Conservation (phyloP, 2,888 invertebrate species). For the Eupithecia subfuscata region DNA sequence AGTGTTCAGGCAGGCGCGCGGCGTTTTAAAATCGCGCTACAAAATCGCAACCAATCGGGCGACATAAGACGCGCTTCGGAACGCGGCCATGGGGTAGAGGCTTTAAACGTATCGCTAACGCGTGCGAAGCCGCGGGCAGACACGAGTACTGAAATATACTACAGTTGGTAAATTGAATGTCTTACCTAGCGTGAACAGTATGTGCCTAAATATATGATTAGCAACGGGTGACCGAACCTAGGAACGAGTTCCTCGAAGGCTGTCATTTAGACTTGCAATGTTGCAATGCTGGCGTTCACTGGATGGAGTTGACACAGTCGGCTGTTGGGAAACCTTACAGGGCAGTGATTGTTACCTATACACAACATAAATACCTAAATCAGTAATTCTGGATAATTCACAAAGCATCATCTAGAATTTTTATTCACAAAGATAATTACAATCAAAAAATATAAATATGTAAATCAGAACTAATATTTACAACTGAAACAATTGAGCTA, state of each 20-base stretch:
- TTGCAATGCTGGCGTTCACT: slow-evolving; percentile 12
- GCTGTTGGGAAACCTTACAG: slow-evolving; percentile 18
- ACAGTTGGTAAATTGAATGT: not conserved
- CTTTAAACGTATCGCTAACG: too few relatives aligned
- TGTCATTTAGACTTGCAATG: slow-evolving; percentile 26
- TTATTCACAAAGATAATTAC: too few relatives aligned
- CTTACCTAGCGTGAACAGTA: slow-evolving; percentile 5
- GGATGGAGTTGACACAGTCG: slow-evolving; percentile 18
- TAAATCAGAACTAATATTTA: too few relatives aligned
- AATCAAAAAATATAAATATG: too few relatives aligned
- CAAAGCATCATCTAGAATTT: not conserved
- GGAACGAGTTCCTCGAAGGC: slow-evolving; percentile 25
- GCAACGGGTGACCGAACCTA: slow-evolving; percentile 5
- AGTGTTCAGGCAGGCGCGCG: too few relatives aligned
- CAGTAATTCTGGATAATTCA: not conserved
- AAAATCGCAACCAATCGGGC: too few relatives aligned
- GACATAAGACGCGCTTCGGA: too few relatives aligned
- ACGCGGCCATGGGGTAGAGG: too few relatives aligned
- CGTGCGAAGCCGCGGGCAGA: not conserved
- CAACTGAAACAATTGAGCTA: too few relatives aligned
- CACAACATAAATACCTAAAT: not conserved
- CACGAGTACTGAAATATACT: not conserved
- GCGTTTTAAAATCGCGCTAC: too few relatives aligned
- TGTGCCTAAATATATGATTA: not conserved
- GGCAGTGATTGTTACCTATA: not conserved